Percentiles rank a stretch among this genome's conserved stretches.
phyloP scores from a whole-genome alignment of 2,888 invertebrate genomes.

The Epinotia demarniana region DNA sequence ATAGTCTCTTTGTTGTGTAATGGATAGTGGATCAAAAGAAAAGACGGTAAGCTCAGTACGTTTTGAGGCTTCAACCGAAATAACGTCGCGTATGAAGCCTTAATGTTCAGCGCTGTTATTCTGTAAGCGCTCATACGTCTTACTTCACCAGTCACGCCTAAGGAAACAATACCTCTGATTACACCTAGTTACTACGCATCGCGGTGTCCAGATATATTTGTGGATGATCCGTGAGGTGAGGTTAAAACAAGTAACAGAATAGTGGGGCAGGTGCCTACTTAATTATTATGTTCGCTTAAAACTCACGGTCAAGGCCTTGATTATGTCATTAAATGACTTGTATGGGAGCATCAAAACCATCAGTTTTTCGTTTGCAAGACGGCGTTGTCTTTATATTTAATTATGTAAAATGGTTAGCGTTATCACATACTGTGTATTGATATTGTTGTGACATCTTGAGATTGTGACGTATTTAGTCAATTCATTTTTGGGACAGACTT shows the following conservation, averaged over 20 bases:
- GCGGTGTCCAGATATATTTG: no score
- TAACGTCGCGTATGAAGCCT: not conserved
- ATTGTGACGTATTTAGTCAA: no score
- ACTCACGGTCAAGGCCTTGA: constrained; percentile 34
- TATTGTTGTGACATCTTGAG: no score
- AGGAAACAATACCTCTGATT: no score
- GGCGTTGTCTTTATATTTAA: not conserved
- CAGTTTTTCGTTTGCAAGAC: constrained; percentile 7
- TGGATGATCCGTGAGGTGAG: not conserved
- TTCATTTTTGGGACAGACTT: no score
- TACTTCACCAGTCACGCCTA: no score
- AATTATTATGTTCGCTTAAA: constrained; percentile 7
- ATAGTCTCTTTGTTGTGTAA: not conserved
- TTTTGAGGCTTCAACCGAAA: constrained; percentile 27
- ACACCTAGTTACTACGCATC: no score
- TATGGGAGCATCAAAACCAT: constrained; percentile 7
- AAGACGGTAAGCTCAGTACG: not conserved
- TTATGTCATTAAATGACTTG: constrained; percentile 18
- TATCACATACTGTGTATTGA: no score
- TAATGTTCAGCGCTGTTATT: no score
- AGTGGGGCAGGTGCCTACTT: not conserved
- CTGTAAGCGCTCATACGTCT: no score
- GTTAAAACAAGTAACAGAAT: not conserved
- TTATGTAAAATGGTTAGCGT: not conserved
- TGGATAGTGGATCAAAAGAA: constrained; percentile 2